Conservation (phyloP, 2,797 vertebrate genomes). For the Manis javanica region DNA sequence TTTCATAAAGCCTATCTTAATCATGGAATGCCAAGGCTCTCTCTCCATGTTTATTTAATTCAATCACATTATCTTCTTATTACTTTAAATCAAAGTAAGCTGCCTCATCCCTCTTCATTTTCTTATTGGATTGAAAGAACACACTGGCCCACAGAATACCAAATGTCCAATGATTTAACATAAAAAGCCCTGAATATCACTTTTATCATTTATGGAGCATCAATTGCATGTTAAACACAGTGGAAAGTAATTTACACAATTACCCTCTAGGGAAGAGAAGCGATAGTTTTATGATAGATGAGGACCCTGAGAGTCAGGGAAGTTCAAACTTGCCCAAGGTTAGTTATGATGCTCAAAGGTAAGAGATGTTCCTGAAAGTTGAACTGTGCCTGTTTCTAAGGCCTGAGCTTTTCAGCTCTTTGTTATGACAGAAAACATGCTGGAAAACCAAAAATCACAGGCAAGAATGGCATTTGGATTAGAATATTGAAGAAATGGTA, state of each 20-base stretch:
- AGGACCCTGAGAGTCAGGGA: not conserved
- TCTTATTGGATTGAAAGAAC: not conserved
- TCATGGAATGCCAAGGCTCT: not conserved
- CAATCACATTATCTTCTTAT: not conserved
- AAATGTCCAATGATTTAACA: not conserved
- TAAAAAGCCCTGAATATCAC: not conserved
- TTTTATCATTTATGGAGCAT: not conserved
- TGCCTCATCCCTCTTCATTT: not conserved
- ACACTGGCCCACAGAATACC: not conserved
- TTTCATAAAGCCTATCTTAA: not conserved
- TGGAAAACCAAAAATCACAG: not conserved
- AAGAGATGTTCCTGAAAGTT: not conserved
- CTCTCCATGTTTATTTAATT: not conserved
- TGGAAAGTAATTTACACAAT: not conserved
- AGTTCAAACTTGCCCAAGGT: not conserved
- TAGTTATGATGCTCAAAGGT: not conserved
- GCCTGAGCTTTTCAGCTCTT: not conserved
- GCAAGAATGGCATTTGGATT: not conserved
- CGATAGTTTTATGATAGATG: not conserved
- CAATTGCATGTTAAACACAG: not conserved
- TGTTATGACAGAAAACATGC: not conserved
- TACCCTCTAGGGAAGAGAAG: accelerated
- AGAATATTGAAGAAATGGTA: not conserved
- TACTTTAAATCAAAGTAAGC: not conserved
- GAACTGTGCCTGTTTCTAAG: not conserved